These are phyloP conservation scores for Lasioglossum vierecki DNA, from an alignment of 2,888 invertebrate genomes.

Conservation along the genomic window DNA sequence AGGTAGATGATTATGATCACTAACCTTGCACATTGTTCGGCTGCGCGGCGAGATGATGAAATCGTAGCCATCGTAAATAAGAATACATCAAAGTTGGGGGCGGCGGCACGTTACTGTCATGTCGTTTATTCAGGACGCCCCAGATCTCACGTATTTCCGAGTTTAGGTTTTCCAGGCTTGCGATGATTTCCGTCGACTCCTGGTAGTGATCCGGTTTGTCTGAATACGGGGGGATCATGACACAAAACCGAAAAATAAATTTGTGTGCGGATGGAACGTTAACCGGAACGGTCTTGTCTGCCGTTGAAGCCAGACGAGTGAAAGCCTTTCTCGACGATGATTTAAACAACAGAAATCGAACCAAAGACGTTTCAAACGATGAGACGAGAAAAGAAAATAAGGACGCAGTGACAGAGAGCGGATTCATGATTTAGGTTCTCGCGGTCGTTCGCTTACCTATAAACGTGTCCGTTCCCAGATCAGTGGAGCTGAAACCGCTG, in stretches of 20 bases:
- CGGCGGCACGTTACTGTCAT: conserved; percentile 85
- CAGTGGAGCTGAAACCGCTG: conserved; percentile 88
- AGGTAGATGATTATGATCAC: background rate
- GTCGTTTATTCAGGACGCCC: conserved; percentile 88
- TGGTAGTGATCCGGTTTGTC: conserved; percentile 85
- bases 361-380: background rate
- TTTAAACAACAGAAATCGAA: background rate
- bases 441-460: conserved; percentile 71
- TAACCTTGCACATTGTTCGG: conserved; percentile 77
- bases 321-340: background rate
- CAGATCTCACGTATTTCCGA: conserved; percentile 89
- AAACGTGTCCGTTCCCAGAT: conserved; percentile 86
- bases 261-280: conserved; percentile 15
- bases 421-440: background rate
- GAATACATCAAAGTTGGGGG: conserved; percentile 85
- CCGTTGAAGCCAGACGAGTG: background rate
- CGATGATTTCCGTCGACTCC: conserved; percentile 89
- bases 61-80: conserved; percentile 86
- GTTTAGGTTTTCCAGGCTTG: conserved; percentile 89
- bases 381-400: conserved; percentile 19
- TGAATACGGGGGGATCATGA: conserved; percentile 61
- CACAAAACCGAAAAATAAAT: conserved; percentile 52
- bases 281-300: background rate
- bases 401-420: background rate
- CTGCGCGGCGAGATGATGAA: conserved; percentile 77